Evolutionary conservation across 2,888 invertebrate species (phyloP).

Genomic region (Drosophila longiperda): DNA sequence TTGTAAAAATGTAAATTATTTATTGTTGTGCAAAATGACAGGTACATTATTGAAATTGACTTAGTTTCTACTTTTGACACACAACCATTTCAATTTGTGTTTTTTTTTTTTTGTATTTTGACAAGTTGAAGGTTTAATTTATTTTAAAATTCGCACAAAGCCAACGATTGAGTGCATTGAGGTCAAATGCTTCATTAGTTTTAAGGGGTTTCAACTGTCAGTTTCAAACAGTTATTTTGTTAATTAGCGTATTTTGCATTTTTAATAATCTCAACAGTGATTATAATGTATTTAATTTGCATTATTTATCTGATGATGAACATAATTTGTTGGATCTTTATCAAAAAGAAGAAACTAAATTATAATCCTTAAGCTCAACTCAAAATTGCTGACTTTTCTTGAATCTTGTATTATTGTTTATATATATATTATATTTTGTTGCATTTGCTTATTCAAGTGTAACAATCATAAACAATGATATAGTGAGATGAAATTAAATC

Average conservation of each 20-base stretch:
- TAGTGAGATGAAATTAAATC: neutral
- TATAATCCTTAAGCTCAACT: neutral
- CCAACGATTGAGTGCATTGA: constrained; percentile 9
- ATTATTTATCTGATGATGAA: neutral
- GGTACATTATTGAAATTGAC: neutral
- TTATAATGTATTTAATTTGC: neutral
- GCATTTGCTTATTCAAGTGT: no score
- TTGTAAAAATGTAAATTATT: neutral
- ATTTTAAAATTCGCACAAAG: neutral
- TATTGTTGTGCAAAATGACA: constrained; percentile 3
- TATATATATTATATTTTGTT: neutral
- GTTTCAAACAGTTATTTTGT: neutral
- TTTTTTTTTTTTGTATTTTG: constrained; percentile 31
- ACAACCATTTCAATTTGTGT: constrained; percentile 5
- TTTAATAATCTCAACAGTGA: neutral
- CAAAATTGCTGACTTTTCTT: neutral
- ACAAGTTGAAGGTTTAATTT: constrained; percentile 54
- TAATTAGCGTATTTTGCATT: neutral
- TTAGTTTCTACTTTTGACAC: constrained; percentile 1
- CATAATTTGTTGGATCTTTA: neutral
- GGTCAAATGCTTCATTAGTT: constrained; percentile 41
- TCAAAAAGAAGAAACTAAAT: neutral
- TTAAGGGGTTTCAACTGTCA: constrained; percentile 15
- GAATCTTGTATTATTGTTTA: neutral
- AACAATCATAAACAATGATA: no score